Evolutionary conservation across 2,797 vertebrate genomes (phyloP).

Genomic region (Darevskia mixta): DNA sequence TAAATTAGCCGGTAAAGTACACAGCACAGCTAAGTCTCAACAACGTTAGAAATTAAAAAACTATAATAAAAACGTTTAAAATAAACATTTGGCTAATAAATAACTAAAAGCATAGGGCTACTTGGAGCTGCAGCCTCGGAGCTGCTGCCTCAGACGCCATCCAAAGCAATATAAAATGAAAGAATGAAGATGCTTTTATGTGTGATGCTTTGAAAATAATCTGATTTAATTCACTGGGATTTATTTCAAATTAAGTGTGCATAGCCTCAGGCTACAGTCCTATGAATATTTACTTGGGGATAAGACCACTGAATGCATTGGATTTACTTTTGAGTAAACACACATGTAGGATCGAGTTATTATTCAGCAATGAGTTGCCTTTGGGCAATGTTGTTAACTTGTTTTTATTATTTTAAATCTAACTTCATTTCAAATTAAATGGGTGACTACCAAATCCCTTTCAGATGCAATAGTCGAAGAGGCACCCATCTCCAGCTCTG

Average conservation of each 20-base stretch:
- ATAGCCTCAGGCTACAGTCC: background rate
- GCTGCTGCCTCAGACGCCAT: too few relatives aligned
- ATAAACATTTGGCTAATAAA: too few relatives aligned
- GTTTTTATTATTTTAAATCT: background rate
- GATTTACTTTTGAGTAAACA: background rate
- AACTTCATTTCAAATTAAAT: constrained; percentile 1
- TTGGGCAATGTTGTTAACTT: constrained; percentile 15
- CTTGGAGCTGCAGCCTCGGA: too few relatives aligned
- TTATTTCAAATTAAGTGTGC: background rate
- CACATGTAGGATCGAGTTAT: background rate
- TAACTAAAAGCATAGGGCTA: too few relatives aligned
- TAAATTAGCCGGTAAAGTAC: too few relatives aligned
- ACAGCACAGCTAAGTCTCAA: too few relatives aligned
- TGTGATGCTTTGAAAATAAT: background rate
- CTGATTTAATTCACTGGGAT: background rate
- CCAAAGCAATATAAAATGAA: too few relatives aligned
- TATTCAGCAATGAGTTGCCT: constrained; percentile 12
- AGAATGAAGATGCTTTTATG: too few relatives aligned
- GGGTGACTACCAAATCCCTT: background rate
- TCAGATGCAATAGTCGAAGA: constrained; percentile 12
- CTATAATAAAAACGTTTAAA: too few relatives aligned
- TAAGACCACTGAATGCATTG: background rate
- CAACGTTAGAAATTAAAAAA: too few relatives aligned
- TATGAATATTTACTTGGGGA: background rate
- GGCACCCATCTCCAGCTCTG: background rate